Evolutionary conservation across 2,888 invertebrate genomes (phyloP).

Genomic region (Metopia argyrocephala): DNA sequence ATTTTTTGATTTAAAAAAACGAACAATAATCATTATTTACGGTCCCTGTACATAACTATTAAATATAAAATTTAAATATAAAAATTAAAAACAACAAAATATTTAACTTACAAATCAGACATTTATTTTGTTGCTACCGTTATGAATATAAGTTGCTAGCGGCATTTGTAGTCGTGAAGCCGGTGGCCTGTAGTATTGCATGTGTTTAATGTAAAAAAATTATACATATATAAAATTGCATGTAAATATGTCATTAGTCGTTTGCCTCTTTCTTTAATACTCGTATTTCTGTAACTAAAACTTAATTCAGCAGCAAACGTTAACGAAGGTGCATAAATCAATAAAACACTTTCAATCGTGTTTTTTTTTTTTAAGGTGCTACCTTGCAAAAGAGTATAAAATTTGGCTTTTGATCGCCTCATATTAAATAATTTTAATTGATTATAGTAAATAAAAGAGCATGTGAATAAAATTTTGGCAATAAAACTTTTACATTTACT

Average conservation of each 20-base stretch:
- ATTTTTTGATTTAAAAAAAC: too few species aligned
- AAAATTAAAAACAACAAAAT: too few species aligned
- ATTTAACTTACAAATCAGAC: too few species aligned
- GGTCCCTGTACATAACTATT: too few species aligned
- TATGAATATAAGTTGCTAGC: too few species aligned
- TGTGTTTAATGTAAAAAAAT: not conserved
- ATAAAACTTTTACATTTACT: not conserved
- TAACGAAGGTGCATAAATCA: slow-evolving; percentile 60
- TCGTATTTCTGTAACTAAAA: too few species aligned
- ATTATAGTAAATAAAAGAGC: slow-evolving; percentile 47
- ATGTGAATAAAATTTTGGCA: slow-evolving; percentile 17
- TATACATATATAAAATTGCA: slow-evolving; percentile 68
- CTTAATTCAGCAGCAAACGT: slow-evolving; percentile 39
- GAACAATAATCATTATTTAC: too few species aligned
- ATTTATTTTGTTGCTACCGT: too few species aligned
- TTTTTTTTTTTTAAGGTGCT: slow-evolving; percentile 65
- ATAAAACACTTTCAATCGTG: slow-evolving; percentile 58
- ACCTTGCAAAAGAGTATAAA: slow-evolving; percentile 12
- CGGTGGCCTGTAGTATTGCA: not conserved
- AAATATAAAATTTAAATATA: too few species aligned
- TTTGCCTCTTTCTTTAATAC: slow-evolving; percentile 11
- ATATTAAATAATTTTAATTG: slow-evolving; percentile 57
- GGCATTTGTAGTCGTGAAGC: slow-evolving; percentile 5
- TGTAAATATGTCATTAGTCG: slow-evolving; percentile 74
- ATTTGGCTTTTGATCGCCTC: not conserved